Evolutionary conservation across 2,113 vertebrate species (phyloP).

Genomic region (Thamnophis sirtalis): DNA sequence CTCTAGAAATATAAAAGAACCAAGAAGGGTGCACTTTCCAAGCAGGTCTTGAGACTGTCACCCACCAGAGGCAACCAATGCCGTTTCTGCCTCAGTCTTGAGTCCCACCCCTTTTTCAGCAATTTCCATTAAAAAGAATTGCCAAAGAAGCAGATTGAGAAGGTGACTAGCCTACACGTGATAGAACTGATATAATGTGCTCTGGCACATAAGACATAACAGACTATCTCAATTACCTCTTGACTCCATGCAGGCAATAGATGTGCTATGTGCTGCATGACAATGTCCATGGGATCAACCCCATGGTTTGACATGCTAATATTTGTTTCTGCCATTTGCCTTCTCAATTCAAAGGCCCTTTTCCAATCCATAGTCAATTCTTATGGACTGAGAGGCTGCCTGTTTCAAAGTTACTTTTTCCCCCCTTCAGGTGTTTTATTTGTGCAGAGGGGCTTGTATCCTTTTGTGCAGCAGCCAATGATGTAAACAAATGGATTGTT

Average conservation of each 20-base stretch:
- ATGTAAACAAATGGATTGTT: no score
- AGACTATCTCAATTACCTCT: neutral
- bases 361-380: no score
- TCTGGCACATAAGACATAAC: neutral
- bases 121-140: neutral
- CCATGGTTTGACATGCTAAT: no score
- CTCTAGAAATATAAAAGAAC: neutral
- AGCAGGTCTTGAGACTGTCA: neutral
- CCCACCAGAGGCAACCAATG: neutral
- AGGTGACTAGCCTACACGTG: neutral
- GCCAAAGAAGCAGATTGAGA: neutral
- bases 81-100: neutral
- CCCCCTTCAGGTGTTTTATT: no score
- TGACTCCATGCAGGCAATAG: neutral
- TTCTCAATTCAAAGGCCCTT: no score
- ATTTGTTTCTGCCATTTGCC: no score
- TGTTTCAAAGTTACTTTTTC: no score
- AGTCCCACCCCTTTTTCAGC: neutral
- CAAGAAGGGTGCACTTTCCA: neutral
- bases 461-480: no score
- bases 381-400: no score
- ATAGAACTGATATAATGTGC: neutral
- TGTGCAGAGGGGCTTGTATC: no score
- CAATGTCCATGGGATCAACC: neutral
- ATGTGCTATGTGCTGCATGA: neutral